A percentile compares a stretch with the other conserved stretches of the same genome.
Evolutionary conservation across 2,888 invertebrate genomes (phyloP).

Genomic region (Seira ritae): DNA sequence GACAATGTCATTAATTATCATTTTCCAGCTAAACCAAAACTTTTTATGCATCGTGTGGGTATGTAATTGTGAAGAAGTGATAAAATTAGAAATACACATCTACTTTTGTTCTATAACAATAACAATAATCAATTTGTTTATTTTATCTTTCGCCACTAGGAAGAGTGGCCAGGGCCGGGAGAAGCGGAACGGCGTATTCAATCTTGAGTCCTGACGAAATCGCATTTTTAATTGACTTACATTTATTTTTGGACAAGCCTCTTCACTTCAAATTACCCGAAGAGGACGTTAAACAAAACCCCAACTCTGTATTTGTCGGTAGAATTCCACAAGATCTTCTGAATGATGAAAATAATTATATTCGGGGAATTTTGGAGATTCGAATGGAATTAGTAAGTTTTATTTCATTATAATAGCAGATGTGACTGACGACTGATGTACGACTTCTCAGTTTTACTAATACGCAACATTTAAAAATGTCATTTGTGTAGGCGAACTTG

Average conservation of each 20-base stretch:
- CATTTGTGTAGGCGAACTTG: constrained; percentile 82
- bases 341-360: constrained; percentile 88
- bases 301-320: constrained; percentile 82
- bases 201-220: constrained; percentile 93
- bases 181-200: constrained; percentile 93
- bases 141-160: constrained; percentile 74
- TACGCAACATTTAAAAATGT: too few species aligned
- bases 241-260: constrained; percentile 91
- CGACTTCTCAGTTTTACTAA: too few species aligned
- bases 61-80: constrained; percentile 65
- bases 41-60: constrained; percentile 99
- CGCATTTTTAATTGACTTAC: constrained; percentile 94
- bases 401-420: background rate
- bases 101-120: constrained; percentile 2
- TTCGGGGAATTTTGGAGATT: constrained; percentile 85
- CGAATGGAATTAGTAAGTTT: constrained; percentile 85
- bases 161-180: constrained; percentile 96
- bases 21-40: constrained; percentile 97
- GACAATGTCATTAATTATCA: constrained; percentile 98
- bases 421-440: background rate
- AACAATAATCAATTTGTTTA: too few species aligned
- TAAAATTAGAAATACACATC: background rate
- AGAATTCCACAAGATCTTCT: constrained; percentile 87
- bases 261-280: constrained; percentile 79
- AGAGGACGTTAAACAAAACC: constrained; percentile 67